phyloP scores from a whole-genome alignment of 2,888 invertebrate species.

The Scotopteryx bipunctaria region DNA sequence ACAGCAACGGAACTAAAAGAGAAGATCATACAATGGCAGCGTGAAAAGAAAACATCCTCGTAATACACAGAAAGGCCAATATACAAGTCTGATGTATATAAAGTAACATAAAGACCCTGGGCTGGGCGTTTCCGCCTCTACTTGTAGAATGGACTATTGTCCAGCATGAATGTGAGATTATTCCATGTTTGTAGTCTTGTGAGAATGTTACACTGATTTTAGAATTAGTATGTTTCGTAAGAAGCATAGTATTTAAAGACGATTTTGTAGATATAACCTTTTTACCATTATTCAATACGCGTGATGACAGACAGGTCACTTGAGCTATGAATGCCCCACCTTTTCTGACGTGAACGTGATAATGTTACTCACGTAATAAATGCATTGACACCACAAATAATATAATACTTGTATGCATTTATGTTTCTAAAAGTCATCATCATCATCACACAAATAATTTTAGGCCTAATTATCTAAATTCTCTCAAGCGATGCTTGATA shows the following conservation, averaged over 20 bases:
- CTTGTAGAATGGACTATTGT: constrained; percentile 66
- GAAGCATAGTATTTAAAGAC: constrained; percentile 38
- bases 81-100: constrained; percentile 79
- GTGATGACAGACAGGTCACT: constrained; percentile 31
- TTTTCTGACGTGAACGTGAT: constrained; percentile 22
- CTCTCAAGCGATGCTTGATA: constrained; percentile 39
- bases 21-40: constrained; percentile 94
- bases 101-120: constrained; percentile 68
- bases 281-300: constrained; percentile 27
- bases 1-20: constrained; percentile 92
- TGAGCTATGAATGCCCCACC: constrained; percentile 38
- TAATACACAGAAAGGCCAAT: constrained; percentile 67
- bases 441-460: constrained; percentile 26
- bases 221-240: constrained; percentile 35
- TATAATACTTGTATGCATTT: constrained; percentile 24
- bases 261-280: constrained; percentile 38
- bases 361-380: constrained; percentile 18
- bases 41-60: constrained; percentile 85
- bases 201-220: constrained; percentile 51
- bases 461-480: constrained; percentile 48
- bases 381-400: constrained; percentile 12
- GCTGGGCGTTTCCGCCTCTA: constrained; percentile 63
- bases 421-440: constrained; percentile 30
- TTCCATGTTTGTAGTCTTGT: constrained; percentile 63
- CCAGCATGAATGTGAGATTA: constrained; percentile 77